phyloP scores from a whole-genome alignment of 2,797 vertebrate species.

The Etheostoma nigrum region DNA sequence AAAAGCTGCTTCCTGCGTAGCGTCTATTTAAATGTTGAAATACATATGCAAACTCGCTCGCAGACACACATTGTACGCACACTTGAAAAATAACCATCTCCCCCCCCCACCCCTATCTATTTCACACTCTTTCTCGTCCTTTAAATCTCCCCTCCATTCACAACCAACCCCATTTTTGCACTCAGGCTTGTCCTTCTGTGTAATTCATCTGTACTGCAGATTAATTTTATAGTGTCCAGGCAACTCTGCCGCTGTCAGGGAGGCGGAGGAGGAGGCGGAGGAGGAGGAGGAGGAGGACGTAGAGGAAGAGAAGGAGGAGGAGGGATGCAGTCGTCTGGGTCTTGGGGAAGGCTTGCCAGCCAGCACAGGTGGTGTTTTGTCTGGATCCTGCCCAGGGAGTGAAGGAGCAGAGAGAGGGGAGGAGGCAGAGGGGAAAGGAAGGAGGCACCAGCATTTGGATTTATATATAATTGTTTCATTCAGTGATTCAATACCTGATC shows the following conservation, averaged over 20 bases:
- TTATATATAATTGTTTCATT: conserved; percentile 57
- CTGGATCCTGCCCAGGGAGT: conserved; percentile 65
- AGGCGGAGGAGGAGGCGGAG: conserved; percentile 48
- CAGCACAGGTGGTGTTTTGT: conserved; percentile 79
- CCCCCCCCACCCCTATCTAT: background rate
- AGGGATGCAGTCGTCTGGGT: conserved; percentile 67
- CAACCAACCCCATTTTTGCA: conserved; percentile 56
- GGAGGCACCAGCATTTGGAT: conserved; percentile 50
- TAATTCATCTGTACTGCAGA: conserved; percentile 71
- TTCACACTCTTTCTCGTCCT: conserved; percentile 3
- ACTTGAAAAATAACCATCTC: background rate
- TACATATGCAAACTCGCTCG: conserved; percentile 29
- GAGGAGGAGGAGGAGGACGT: conserved; percentile 27
- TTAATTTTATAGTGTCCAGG: conserved; percentile 72
- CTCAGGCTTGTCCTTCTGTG: conserved; percentile 48
- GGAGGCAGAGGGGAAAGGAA: conserved; percentile 21
- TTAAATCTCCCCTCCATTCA: conserved; percentile 40
- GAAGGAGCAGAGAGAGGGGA: conserved; percentile 37
- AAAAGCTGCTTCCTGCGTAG: conserved; percentile 23
- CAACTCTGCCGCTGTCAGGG: conserved; percentile 57
- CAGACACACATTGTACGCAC: background rate
- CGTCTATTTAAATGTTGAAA: conserved; percentile 18
- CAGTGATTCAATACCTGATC: conserved; percentile 50
- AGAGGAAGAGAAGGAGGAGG: conserved; percentile 35
- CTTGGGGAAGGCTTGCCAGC: conserved; percentile 62